phyloP scores from a whole-genome alignment of 2,113 vertebrate genomes.

The Brachionichthys hirsutus region DNA sequence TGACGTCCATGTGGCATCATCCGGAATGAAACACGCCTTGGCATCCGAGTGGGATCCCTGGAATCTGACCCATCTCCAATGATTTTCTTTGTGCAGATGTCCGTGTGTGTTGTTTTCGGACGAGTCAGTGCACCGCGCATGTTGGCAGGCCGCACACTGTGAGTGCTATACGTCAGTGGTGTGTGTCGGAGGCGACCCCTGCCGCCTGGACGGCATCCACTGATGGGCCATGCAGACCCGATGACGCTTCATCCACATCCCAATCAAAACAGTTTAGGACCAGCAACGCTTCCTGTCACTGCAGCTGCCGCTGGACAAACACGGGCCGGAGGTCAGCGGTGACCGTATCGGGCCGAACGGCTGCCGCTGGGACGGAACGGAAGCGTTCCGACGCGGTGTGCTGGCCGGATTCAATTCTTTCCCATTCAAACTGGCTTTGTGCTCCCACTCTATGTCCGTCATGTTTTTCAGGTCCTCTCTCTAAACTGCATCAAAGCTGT shows the following conservation, averaged over 20 bases:
- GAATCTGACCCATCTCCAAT: constrained; percentile 43
- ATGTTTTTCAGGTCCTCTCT: too few relatives aligned
- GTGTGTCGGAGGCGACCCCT: constrained; percentile 42
- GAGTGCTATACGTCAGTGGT: too few relatives aligned
- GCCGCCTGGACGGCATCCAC: too few relatives aligned
- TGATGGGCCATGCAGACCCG: neutral
- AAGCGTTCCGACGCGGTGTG: constrained; percentile 3
- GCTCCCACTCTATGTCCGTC: neutral
- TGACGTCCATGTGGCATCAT: constrained; percentile 35
- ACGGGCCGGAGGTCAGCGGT: neutral
- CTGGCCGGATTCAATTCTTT: constrained; percentile 6
- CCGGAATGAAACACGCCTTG: constrained; percentile 34
- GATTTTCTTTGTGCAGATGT: constrained; percentile 28
- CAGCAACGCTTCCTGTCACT: constrained; percentile 29
- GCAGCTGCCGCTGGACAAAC: constrained; percentile 20
- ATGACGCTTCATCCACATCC: constrained; percentile 27
- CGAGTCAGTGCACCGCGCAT: constrained; percentile 44
- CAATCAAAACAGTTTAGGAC: constrained; percentile 21
- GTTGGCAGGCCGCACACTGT: too few relatives aligned
- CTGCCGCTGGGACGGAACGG: too few relatives aligned
- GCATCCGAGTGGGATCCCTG: constrained; percentile 22
- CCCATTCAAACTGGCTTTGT: neutral
- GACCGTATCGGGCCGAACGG: constrained; percentile 8
- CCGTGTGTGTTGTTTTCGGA: constrained; percentile 41
- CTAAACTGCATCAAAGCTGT: neutral